These are phyloP conservation scores for Sphaerophoria rueppellii DNA, from an alignment of 2,888 invertebrate species.

Conservation along the genomic window DNA sequence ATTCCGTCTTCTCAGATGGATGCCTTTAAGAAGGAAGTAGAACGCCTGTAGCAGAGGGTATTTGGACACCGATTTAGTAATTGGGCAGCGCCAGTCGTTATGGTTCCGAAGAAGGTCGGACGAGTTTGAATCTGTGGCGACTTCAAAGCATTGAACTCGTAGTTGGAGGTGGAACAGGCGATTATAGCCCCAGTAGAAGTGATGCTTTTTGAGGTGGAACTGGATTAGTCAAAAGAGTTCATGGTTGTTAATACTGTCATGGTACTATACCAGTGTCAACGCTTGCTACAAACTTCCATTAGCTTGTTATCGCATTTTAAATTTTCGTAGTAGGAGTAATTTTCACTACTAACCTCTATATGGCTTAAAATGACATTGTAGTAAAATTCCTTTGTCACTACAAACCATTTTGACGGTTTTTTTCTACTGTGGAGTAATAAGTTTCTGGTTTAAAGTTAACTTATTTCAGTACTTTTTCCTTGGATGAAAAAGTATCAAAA, in stretches of 20 bases:
- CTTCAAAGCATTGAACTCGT: constrained; percentile 49
- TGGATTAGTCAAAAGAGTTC: constrained; percentile 5
- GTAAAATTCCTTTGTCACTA: too few species aligned
- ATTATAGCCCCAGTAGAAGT: constrained; percentile 23
- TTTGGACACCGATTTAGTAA: constrained; percentile 37
- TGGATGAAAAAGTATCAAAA: too few species aligned
- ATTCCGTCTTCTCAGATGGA: constrained; percentile 24
- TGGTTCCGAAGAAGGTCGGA: constrained; percentile 25
- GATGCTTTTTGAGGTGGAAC: constrained; percentile 22
- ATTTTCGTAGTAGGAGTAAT: constrained; percentile 49
- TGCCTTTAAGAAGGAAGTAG: constrained; percentile 25
- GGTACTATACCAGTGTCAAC: constrained; percentile 58
- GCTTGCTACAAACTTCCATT: too few species aligned
- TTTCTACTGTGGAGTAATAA: too few species aligned
- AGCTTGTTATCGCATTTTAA: constrained; percentile 61
- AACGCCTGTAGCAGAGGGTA: constrained; percentile 18
- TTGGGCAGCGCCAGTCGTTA: constrained; percentile 38
- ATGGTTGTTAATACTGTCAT: constrained; percentile 3
- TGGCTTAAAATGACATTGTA: constrained; percentile 24
- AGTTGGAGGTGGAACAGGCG: constrained; percentile 21
- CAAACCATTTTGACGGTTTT: too few species aligned
- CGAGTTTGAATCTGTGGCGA: constrained; percentile 47
- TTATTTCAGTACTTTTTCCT: too few species aligned
- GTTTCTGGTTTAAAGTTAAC: too few species aligned
- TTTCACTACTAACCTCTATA: constrained; percentile 9